These are phyloP conservation scores for Corythornis cristatus DNA, from an alignment of 2,113 vertebrate genomes.

Conservation along the genomic window DNA sequence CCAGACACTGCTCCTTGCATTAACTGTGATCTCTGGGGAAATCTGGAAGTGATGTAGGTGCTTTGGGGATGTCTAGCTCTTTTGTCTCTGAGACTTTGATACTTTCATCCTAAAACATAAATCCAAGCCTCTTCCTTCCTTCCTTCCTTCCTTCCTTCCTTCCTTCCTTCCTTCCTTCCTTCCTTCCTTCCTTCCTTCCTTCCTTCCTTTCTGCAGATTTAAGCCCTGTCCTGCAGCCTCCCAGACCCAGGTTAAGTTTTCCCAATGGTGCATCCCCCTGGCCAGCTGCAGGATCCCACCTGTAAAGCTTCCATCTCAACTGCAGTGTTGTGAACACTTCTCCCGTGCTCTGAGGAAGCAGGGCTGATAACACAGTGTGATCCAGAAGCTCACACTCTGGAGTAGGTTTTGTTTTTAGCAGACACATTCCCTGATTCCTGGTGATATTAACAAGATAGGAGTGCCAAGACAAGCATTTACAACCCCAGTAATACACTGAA, in stretches of 20 bases:
- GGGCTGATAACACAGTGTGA: neutral
- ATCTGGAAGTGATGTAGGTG: neutral
- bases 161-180: too few relatives aligned
- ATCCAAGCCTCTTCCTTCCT: neutral
- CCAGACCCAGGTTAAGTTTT: fast-evolving
- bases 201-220: neutral
- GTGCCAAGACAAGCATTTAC: neutral
- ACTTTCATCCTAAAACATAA: neutral
- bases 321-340: neutral
- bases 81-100: neutral
- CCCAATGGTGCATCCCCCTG: neutral
- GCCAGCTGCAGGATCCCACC: neutral
- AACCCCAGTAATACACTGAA: neutral
- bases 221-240: neutral
- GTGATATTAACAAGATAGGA: neutral
- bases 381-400: neutral
- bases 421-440: neutral
- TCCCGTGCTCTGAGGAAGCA: neutral
- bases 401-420: neutral
- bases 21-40: neutral
- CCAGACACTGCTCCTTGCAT: neutral
- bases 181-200: too few relatives aligned
- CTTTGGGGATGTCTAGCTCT: neutral
- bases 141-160: too few relatives aligned
- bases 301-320: neutral